Evolutionary conservation across 2,888 invertebrate genomes (phyloP), one percentile per base, ranked within the genome.

Genomic region (Dascillus cervinus): DNA sequence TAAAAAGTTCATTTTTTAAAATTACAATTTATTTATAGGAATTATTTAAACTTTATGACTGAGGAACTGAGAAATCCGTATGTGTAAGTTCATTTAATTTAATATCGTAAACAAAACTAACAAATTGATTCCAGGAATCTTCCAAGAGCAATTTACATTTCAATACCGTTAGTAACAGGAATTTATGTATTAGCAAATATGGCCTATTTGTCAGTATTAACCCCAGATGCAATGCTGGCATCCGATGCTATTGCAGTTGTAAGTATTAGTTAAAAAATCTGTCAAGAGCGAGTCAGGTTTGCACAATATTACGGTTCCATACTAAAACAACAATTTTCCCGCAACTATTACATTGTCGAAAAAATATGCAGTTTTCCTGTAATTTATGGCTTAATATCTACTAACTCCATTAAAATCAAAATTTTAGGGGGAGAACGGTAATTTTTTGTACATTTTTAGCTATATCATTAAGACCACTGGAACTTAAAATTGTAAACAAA

Each of bases 171-270:
- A 45, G 91, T 94, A 3, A 94, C 94, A 0, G 66, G 73, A 1
- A 87, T 92, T 47, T 94, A 94, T 62, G 76, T 92, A 25, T 63
- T 94, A 42, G 89, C 91, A 1, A 94, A 94, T 62, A 70, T 90
- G 46, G 80, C 92, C 0, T 94, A 94, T 63, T 71, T 94, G 54
- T 83, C 89, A 2, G 91, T 92, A 6, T 66, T 94, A 22, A 80
- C 85, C 1, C 84, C 87, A 0, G 66, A 74, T 21, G 88, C 86
- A 47, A 87, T 96, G 68, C 66, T 84, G 33, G 76, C 83, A 1
- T 92, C 96, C 0, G 82, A 90, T 60, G 96, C 97, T 9, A 95
- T 97, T 45, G 97, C 96, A 50, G 92, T 97, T 62, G 92, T 92
- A 63, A 72, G 78, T 71, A 45, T 22, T 8, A 9, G 22, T 17